Evolutionary conservation across 2,113 vertebrate species (phyloP), one percentile per base, ranked within the genome.

Genomic region (Anguilla rostrata): DNA sequence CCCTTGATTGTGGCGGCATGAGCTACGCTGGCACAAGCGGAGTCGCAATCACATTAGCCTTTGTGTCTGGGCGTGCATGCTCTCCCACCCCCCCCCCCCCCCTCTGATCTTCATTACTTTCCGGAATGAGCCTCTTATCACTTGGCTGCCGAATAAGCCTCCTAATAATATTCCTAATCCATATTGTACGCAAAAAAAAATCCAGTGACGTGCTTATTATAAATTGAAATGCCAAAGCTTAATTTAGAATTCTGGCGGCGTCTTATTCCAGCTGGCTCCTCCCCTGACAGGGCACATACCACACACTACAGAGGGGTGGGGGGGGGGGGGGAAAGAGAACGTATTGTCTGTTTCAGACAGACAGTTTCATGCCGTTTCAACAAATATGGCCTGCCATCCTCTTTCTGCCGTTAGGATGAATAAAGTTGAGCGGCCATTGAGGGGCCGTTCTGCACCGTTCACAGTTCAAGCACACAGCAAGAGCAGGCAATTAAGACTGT

Each of bases 401-500:
- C 88, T 29, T 81, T 87, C 57, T 66, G 83, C n/a, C 2, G n/a
- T 29, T 34, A 86, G 75, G 66, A 85, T 89, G 84, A 92, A 92
- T 88, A 90, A 91, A 84, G 88, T 91, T 89, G 88, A 91, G 56
- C 57, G 49, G 86, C 78, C 43, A 86, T 43, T 20, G 34, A 87
- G 60, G 22, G 12, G 83, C 78, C 83, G 78, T 79, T 80, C 8
- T 5, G 86, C 53, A 87, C 83, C 78, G 78, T 85, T 90, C 84
- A 86, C 41, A 86, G 41, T 66, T 34, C 40, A 39, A 34, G 18
- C 39, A 34, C 49, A 63, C 71, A 84, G 82, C 79, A 80, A 75
- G 78, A 86, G 88, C 78, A 85, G 84, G 89, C 89, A 90, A 93
- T 91, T 92, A 90, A 89, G 89, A 91, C 87, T 40, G 66, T 87